Conservation (phyloP, 2,113 vertebrate genomes). For the Ranitomeya imitator region DNA sequence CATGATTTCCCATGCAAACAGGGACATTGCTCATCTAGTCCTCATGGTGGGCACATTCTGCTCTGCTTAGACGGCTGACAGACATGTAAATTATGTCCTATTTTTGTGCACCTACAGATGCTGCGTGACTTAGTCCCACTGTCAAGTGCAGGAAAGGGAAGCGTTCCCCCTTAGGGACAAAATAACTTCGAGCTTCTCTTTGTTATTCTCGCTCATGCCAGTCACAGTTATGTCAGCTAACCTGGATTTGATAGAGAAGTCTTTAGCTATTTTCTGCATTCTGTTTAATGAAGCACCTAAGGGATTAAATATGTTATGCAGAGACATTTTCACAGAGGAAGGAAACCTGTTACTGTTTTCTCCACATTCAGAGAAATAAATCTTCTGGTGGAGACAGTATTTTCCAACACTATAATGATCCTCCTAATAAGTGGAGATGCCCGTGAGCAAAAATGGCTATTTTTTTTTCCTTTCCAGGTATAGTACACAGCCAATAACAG, state of each 20-base stretch:
- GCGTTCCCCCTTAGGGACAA: not conserved
- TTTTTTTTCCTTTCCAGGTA: not conserved
- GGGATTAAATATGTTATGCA: slow-evolving; percentile 6
- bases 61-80: slow-evolving; percentile 30
- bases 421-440: not conserved
- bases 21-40: slow-evolving; percentile 47
- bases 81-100: slow-evolving; percentile 45
- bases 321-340: not conserved
- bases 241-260: not conserved
- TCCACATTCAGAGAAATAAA: not conserved
- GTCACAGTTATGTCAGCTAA: not conserved
- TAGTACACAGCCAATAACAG: not conserved
- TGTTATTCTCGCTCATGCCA: slow-evolving; percentile 26
- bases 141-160: not conserved
- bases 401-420: not conserved
- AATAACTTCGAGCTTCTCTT: not conserved
- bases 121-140: slow-evolving; percentile 3
- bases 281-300: slow-evolving; percentile 4
- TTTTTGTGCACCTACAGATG: slow-evolving; percentile 32
- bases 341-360: not conserved
- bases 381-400: not conserved
- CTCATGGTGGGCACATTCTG: slow-evolving; percentile 17
- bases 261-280: slow-evolving; percentile 4
- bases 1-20: slow-evolving; percentile 49
- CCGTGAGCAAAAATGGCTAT: not conserved